Conservation (phyloP, 64 coral and sea anemone species). For the Astreopora myriophthalma region DNA sequence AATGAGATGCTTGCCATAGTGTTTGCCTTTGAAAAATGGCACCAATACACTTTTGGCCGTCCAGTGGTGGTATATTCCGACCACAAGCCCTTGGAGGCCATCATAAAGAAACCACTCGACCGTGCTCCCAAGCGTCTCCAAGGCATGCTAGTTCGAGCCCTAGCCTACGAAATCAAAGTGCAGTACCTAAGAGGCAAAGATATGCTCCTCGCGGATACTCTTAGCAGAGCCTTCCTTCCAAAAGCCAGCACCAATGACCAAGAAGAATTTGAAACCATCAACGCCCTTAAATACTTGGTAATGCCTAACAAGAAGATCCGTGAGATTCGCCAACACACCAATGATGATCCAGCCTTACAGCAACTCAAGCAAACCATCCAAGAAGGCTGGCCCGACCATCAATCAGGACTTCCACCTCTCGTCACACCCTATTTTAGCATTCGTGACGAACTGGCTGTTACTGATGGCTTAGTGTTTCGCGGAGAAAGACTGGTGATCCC, state of each 20-base stretch:
- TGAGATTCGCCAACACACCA: background rate
- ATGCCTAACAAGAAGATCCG: background rate
- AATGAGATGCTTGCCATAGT: conserved; percentile 1
- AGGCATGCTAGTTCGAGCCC: background rate
- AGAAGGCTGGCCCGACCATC: background rate
- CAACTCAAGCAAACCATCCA: background rate
- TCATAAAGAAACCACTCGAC: background rate
- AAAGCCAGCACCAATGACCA: background rate
- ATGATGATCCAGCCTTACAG: background rate
- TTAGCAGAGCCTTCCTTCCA: background rate
- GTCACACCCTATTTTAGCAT: background rate
- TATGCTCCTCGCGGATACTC: background rate
- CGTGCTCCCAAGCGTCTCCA: background rate
- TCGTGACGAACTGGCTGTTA: background rate
- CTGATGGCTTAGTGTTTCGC: background rate
- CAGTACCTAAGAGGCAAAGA: background rate
- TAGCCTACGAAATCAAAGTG: background rate
- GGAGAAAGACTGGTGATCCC: background rate
- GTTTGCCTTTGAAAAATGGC: background rate
- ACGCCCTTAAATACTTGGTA: background rate
- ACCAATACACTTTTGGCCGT: background rate
- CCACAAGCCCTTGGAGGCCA: background rate
- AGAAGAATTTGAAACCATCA: background rate
- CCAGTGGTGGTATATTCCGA: background rate
- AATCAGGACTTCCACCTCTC: background rate